Conservation (phyloP, 2,888 invertebrate species). For the Brachypterus glaber region DNA sequence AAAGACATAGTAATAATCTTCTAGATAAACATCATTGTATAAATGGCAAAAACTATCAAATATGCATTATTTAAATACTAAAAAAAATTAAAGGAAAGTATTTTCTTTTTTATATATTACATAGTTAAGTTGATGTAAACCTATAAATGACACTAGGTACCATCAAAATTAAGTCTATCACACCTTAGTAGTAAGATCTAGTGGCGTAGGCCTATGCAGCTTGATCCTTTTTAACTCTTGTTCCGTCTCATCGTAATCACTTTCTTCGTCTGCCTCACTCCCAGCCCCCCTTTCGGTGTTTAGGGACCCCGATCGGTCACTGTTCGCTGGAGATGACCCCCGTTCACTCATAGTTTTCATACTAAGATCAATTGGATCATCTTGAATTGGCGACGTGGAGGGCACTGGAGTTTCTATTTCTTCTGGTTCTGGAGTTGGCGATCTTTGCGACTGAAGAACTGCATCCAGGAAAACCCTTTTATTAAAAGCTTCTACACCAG, state of each 20-base stretch:
- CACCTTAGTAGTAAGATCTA: slow-evolving; percentile 63
- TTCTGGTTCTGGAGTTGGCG: slow-evolving; percentile 42
- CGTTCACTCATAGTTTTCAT: slow-evolving; percentile 57
- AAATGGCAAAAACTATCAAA: too few relatives aligned
- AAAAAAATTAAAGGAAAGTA: too few relatives aligned
- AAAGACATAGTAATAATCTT: too few relatives aligned
- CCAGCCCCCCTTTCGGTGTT: slow-evolving; percentile 31
- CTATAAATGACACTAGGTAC: too few relatives aligned
- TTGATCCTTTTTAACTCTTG: slow-evolving; percentile 40
- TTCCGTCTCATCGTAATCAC: slow-evolving; percentile 40
- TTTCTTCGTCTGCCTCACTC: slow-evolving; percentile 48
- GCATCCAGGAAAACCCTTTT: slow-evolving; percentile 69
- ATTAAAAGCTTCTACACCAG: slow-evolving; percentile 53
- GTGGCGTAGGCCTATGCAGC: slow-evolving; percentile 42
- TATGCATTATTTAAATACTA: too few relatives aligned
- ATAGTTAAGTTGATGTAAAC: too few relatives aligned
- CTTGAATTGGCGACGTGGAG: slow-evolving; percentile 46
- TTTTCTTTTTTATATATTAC: too few relatives aligned
- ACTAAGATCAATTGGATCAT: slow-evolving; percentile 73
- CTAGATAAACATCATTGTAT: too few relatives aligned
- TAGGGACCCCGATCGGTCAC: slow-evolving; percentile 31
- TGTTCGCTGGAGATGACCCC: slow-evolving; percentile 35
- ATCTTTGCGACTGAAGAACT: slow-evolving; percentile 61
- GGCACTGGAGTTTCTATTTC: slow-evolving; percentile 30
- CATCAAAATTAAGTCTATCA: too few relatives aligned